A percentile compares a stretch with the other conserved stretches of the same genome.
Conservation (phyloP, 1,140 invertebrate species). For the Drosophila trapezifrons region DNA sequence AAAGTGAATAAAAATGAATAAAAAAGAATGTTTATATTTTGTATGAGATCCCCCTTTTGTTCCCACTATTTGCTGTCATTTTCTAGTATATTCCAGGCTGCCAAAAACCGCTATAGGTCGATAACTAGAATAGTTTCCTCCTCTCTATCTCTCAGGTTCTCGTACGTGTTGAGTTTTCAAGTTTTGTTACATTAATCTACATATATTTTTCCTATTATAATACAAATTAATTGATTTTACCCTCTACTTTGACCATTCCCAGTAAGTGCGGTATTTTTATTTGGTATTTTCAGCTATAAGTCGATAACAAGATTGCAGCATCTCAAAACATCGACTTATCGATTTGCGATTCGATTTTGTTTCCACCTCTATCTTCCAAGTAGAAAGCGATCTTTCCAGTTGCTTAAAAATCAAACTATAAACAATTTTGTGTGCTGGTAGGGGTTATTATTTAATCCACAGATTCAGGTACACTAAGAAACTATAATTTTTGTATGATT, state of each 20-base stretch:
- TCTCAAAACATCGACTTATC: not conserved
- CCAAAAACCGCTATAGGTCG: no score
- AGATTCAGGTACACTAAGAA: not conserved
- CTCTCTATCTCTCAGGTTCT: no score
- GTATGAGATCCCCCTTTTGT: not conserved
- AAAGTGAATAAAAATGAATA: conserved; percentile 10
- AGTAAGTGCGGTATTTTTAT: not conserved
- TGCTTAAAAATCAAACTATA: not conserved
- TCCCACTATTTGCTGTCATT: not conserved
- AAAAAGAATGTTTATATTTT: no score
- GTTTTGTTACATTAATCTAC: no score
- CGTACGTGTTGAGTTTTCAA: no score
- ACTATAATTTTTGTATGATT: not conserved
- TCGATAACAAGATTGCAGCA: not conserved
- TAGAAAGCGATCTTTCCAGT: not conserved
- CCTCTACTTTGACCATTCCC: not conserved
- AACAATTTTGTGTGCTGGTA: no score
- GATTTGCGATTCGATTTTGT: not conserved
- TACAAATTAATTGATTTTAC: no score
- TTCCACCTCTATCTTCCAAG: not conserved
- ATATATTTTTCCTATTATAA: no score
- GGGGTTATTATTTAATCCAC: not conserved
- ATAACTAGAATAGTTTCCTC: no score
- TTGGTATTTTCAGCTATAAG: not conserved
- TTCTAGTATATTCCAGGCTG: no score